Evolutionary conservation across 2,888 invertebrate species (phyloP).

Genomic region (Heterodera filipjevi): DNA sequence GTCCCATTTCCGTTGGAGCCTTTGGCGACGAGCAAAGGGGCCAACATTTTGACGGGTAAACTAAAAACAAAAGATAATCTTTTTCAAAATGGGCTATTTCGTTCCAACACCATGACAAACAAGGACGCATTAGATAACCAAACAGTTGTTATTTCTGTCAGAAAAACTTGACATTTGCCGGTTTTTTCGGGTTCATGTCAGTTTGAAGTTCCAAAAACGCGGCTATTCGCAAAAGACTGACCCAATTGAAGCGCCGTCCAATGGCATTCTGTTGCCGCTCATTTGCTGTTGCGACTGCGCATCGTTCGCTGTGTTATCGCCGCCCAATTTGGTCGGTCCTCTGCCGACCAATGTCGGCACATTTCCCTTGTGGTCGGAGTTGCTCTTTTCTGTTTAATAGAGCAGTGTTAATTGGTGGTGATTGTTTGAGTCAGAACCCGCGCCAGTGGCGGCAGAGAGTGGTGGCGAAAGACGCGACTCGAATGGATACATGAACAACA

Average conservation of each 20-base stretch:
- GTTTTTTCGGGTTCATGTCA: no score
- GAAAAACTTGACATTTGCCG: no score
- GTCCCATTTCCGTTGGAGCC: slow-evolving; percentile 40
- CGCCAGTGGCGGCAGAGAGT: neutral
- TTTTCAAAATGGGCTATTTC: neutral
- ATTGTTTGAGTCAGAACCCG: no score
- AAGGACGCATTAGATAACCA: no score
- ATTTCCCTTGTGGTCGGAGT: no score
- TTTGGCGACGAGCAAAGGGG: slow-evolving; percentile 50
- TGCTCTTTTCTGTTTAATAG: no score
- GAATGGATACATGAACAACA: slow-evolving; percentile 52
- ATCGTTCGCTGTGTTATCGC: neutral
- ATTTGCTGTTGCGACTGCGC: neutral
- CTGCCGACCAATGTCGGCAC: neutral
- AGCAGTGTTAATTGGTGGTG: no score
- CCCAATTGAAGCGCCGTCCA: slow-evolving; percentile 16
- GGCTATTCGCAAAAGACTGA: slow-evolving; percentile 16
- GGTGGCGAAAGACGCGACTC: slow-evolving; percentile 24
- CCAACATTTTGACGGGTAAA: slow-evolving; percentile 51
- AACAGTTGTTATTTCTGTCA: no score
- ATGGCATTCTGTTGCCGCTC: neutral
- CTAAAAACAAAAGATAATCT: slow-evolving; percentile 37
- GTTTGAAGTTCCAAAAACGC: no score
- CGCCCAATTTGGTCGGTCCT: neutral
- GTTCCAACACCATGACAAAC: no score